A percentile compares a stretch with the other conserved stretches of the same genome.
Evolutionary conservation across 35 echinoderm and acorn worm genomes (phyloP).

Genomic region (Holothuria glaberrima): DNA sequence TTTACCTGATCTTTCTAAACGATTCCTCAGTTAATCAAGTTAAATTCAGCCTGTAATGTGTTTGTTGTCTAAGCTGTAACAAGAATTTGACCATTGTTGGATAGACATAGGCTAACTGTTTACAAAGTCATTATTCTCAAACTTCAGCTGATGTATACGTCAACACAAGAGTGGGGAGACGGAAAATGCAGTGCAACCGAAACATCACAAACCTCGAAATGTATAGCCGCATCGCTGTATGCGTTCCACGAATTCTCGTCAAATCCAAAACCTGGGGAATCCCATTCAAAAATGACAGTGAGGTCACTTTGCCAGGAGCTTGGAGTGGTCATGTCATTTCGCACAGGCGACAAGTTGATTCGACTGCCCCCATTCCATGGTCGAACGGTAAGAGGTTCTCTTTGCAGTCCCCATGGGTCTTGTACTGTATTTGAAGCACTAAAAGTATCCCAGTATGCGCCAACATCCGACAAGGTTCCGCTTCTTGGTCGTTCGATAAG

Average conservation of each 20-base stretch:
- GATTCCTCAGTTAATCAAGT: too few relatives aligned
- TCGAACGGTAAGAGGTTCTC: conserved; percentile 2
- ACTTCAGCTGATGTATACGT: too few relatives aligned
- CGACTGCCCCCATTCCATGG: conserved; percentile 21
- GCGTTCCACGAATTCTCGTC: neutral
- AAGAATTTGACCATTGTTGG: too few relatives aligned
- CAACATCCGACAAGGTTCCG: neutral
- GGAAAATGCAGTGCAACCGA: too few relatives aligned
- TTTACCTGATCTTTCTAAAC: too few relatives aligned
- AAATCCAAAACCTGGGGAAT: neutral
- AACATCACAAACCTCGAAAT: neutral
- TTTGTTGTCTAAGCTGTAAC: too few relatives aligned
- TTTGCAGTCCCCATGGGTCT: conserved; percentile 10
- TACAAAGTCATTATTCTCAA: too few relatives aligned
- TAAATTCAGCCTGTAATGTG: too few relatives aligned
- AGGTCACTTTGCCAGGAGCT: conserved; percentile 39
- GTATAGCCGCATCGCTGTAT: neutral
- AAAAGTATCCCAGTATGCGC: conserved; percentile 25
- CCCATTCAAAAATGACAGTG: conserved; percentile 25
- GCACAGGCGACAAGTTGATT: neutral
- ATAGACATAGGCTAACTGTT: too few relatives aligned
- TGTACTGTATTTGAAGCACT: neutral
- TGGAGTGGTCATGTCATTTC: neutral
- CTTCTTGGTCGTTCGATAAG: neutral
- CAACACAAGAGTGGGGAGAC: too few relatives aligned